These are phyloP conservation scores for Aplysina aerophoba DNA, from an alignment of 37 sponge, comb jelly and placozoan genomes.

Conservation along the genomic window DNA sequence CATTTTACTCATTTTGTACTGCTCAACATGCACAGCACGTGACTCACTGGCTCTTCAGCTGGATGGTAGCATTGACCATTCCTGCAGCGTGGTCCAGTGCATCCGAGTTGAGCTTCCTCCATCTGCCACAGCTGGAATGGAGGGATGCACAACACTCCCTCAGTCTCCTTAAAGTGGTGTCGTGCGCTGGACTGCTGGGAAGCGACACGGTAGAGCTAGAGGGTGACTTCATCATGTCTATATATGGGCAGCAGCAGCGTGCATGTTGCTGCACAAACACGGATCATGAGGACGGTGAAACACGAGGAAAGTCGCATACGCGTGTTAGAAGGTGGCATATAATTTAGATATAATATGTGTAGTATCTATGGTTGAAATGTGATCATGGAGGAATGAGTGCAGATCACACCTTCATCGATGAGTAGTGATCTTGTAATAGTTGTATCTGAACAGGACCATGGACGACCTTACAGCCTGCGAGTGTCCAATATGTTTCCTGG, in stretches of 20 bases:
- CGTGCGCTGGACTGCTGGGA: neutral
- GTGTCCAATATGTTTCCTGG: conserved; percentile 79
- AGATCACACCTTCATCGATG: neutral
- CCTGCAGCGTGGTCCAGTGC: neutral
- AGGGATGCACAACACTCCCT: conserved; percentile 1
- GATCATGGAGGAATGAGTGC: no score
- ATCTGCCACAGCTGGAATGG: neutral
- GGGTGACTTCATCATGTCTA: neutral
- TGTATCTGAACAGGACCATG: neutral
- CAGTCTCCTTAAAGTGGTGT: neutral
- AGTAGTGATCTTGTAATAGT: neutral
- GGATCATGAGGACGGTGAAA: neutral
- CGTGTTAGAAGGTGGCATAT: no score
- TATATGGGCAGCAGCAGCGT: no score
- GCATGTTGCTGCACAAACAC: no score
- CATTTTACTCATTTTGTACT: no score
- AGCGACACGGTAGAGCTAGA: neutral
- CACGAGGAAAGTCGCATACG: neutral
- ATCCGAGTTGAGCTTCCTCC: neutral
- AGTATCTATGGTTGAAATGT: no score
- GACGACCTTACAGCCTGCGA: conserved; percentile 61
- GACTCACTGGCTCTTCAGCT: no score
- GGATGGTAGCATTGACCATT: neutral
- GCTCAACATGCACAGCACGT: no score
- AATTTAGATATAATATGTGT: no score